phyloP scores from a whole-genome alignment of 2,888 invertebrate species.

The Meta bourneti region DNA sequence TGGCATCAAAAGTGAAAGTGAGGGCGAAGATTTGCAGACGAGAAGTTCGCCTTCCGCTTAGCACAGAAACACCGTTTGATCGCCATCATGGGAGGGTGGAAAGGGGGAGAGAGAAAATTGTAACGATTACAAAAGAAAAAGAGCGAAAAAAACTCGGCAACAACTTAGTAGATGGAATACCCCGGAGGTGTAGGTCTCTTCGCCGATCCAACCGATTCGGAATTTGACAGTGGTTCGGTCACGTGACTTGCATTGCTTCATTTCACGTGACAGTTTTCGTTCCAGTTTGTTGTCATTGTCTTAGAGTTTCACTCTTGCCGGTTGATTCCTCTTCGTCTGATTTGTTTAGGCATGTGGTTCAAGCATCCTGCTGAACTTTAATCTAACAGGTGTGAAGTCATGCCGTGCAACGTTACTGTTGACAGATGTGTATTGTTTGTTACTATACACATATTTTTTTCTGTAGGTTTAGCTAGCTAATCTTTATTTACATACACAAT shows the following conservation, averaged over 20 bases:
- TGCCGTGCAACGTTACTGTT: too few relatives aligned
- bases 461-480: too few relatives aligned
- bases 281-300: slow-evolving; percentile 23
- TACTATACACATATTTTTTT: too few relatives aligned
- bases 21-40: slow-evolving; percentile 55
- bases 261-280: slow-evolving; percentile 36
- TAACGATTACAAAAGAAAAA: slow-evolving; percentile 44
- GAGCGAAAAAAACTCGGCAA: background rate
- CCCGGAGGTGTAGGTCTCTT: slow-evolving; percentile 64
- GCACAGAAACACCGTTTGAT: slow-evolving; percentile 74
- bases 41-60: slow-evolving; percentile 63
- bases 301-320: background rate
- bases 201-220: background rate
- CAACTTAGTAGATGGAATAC: slow-evolving; percentile 10
- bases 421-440: too few relatives aligned
- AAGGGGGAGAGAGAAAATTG: slow-evolving; percentile 32
- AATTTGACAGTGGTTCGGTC: slow-evolving; percentile 66
- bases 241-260: slow-evolving; percentile 64
- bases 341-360: background rate
- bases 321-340: background rate
- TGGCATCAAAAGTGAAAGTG: slow-evolving; percentile 55
- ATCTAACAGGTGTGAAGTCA: background rate
- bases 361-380: background rate
- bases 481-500: too few relatives aligned
- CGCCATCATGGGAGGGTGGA: background rate